Evolutionary conservation across 2,113 vertebrate genomes (phyloP).

Genomic region (Menidia beryllina): DNA sequence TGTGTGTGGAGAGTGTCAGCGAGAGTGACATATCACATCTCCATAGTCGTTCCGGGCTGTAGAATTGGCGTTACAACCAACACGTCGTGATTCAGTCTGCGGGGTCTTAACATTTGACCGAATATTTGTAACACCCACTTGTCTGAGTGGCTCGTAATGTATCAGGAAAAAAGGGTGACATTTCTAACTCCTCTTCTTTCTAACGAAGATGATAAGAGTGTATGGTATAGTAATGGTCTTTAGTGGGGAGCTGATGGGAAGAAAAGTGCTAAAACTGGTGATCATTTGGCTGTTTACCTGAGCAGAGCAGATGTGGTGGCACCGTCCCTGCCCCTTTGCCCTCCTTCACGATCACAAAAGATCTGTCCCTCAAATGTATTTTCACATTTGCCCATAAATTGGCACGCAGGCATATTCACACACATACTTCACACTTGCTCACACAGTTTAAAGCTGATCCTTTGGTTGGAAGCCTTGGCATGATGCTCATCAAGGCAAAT

Average conservation of each 20-base stretch:
- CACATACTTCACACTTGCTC: slow-evolving; percentile 17
- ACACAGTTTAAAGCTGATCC: slow-evolving; percentile 59
- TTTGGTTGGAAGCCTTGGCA: slow-evolving; percentile 73
- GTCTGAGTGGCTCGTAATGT: slow-evolving; percentile 13
- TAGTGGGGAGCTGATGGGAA: slow-evolving; percentile 42
- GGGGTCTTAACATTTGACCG: slow-evolving; percentile 31
- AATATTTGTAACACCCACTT: slow-evolving; percentile 8
- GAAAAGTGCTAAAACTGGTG: slow-evolving; percentile 60
- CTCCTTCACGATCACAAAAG: slow-evolving; percentile 21
- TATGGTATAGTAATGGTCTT: slow-evolving; percentile 33
- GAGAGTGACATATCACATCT: not conserved
- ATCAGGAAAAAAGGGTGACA: slow-evolving; percentile 33
- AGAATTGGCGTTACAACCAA: slow-evolving; percentile 6
- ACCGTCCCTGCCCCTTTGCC: slow-evolving; percentile 25
- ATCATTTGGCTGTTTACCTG: slow-evolving; percentile 58
- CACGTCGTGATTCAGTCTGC: slow-evolving; percentile 24
- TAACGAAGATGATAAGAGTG: slow-evolving; percentile 46
- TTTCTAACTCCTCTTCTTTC: slow-evolving; percentile 23
- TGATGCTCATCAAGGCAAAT: slow-evolving; percentile 77
- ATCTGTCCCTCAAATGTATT: slow-evolving; percentile 13
- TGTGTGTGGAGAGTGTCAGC: slow-evolving; percentile 11
- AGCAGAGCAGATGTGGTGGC: slow-evolving; percentile 55
- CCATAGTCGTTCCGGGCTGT: slow-evolving; percentile 7
- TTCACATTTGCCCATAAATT: not conserved
- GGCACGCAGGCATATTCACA: not conserved